These are phyloP conservation scores for Apeira syringaria DNA, from an alignment of 2,888 invertebrate genomes.

Conservation along the genomic window DNA sequence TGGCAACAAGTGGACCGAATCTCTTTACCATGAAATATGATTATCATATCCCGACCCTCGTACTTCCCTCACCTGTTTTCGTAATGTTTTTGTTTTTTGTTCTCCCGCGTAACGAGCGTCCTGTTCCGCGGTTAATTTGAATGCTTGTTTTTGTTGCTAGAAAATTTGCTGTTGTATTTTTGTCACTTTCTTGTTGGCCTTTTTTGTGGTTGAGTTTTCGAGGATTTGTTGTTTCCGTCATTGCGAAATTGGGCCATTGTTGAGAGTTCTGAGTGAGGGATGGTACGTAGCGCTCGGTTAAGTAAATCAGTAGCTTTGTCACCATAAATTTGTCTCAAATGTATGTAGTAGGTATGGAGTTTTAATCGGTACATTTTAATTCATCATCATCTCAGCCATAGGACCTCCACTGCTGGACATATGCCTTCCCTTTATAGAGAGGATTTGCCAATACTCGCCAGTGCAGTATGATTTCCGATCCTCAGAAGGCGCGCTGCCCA, in stretches of 20 bases:
- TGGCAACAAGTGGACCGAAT: conserved; percentile 56
- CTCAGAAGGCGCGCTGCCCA: no score
- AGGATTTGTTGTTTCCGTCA: conserved; percentile 39
- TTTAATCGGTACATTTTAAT: no score
- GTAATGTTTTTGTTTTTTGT: conserved; percentile 60
- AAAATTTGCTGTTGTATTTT: conserved; percentile 57
- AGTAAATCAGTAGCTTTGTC: neutral
- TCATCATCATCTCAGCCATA: no score
- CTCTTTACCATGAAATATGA: conserved; percentile 55
- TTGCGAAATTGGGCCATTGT: conserved; percentile 21
- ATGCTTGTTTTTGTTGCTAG: conserved; percentile 67
- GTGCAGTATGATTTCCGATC: no score
- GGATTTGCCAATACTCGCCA: no score
- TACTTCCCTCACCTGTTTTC: conserved; percentile 61
- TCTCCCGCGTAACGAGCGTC: conserved; percentile 66
- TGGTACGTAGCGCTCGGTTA: neutral
- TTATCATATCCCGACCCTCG: conserved; percentile 55
- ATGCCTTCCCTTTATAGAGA: no score
- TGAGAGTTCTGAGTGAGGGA: conserved; percentile 1
- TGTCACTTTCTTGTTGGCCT: conserved; percentile 45
- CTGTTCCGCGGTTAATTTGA: conserved; percentile 73
- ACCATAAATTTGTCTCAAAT: no score
- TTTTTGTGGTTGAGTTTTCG: conserved; percentile 31
- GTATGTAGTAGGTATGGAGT: no score
- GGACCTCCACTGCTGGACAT: no score